A percentile compares a stretch with the other conserved stretches of the same genome.
These are phyloP conservation scores for Alectoris magna DNA, from an alignment of 2,797 vertebrate species.

Conservation along the genomic window DNA sequence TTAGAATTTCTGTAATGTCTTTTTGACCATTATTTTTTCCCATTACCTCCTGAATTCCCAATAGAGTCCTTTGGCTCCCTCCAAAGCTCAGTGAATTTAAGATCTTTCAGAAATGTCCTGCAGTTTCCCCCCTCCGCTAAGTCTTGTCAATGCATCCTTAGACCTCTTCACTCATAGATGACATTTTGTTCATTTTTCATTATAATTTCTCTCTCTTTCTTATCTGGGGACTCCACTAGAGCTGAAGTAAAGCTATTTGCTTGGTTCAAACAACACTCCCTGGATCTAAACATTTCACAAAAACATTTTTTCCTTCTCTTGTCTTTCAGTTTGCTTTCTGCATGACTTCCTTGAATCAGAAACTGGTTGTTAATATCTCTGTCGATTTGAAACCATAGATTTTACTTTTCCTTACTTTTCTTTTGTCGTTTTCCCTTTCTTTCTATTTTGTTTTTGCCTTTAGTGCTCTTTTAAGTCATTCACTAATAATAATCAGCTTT, in stretches of 20 bases:
- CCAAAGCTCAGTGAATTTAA: background rate
- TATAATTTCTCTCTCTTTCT: background rate
- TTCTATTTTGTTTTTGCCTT: background rate
- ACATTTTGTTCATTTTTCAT: slow-evolving; percentile 4
- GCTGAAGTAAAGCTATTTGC: background rate
- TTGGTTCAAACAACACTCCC: background rate
- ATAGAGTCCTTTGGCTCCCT: background rate
- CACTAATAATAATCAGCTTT: background rate
- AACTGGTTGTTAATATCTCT: background rate
- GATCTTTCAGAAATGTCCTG: background rate
- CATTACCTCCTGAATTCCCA: background rate
- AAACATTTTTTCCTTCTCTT: background rate
- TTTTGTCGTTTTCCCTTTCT: background rate
- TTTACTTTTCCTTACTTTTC: background rate
- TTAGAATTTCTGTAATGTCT: background rate
- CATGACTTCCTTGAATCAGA: background rate
- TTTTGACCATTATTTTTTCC: background rate
- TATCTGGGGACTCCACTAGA: background rate
- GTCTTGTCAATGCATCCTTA: background rate
- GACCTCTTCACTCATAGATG: background rate
- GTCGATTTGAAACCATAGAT: background rate
- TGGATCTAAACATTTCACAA: slow-evolving; percentile 2
- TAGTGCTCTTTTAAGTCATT: background rate
- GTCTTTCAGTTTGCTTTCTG: background rate
- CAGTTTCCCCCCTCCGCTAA: fast-evolving